A percentile compares a stretch with the other conserved stretches of the same genome.
These are phyloP conservation scores for Vultur gryphus DNA, from an alignment of 2,797 vertebrate genomes.

Conservation along the genomic window DNA sequence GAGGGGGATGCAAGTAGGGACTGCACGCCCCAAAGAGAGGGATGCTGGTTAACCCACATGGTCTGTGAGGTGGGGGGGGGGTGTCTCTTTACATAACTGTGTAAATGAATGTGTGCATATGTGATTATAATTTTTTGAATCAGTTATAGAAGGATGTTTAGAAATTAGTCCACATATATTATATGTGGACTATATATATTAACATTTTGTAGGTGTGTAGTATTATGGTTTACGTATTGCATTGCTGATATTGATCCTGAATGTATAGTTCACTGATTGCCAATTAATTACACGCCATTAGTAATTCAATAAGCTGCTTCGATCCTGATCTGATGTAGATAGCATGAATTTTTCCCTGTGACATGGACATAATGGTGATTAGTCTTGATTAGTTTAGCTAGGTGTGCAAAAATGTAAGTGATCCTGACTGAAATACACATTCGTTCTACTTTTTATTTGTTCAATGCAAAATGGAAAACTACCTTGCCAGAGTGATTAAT, in stretches of 20 bases:
- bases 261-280: background rate
- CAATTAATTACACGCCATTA: background rate
- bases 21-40: fast-evolving
- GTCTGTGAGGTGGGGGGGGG: background rate
- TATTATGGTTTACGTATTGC: background rate
- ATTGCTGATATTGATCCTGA: background rate
- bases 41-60: background rate
- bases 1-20: fast-evolving
- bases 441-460: background rate
- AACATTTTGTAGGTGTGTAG: background rate
- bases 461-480: conserved; percentile 22
- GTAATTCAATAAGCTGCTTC: background rate
- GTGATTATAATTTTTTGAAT: background rate
- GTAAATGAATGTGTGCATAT: fast-evolving
- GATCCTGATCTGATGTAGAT: background rate
- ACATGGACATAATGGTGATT: background rate
- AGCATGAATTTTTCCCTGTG: background rate
- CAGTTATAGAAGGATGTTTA: background rate
- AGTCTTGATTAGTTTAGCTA: background rate
- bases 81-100: background rate
- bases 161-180: background rate
- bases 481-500: conserved; percentile 68
- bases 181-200: too few relatives aligned
- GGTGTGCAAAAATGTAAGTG: background rate
- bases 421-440: conserved; percentile 54